These are phyloP conservation scores for Aspiorhynchus laticeps DNA, from an alignment of 2,113 vertebrate genomes.

Conservation along the genomic window DNA sequence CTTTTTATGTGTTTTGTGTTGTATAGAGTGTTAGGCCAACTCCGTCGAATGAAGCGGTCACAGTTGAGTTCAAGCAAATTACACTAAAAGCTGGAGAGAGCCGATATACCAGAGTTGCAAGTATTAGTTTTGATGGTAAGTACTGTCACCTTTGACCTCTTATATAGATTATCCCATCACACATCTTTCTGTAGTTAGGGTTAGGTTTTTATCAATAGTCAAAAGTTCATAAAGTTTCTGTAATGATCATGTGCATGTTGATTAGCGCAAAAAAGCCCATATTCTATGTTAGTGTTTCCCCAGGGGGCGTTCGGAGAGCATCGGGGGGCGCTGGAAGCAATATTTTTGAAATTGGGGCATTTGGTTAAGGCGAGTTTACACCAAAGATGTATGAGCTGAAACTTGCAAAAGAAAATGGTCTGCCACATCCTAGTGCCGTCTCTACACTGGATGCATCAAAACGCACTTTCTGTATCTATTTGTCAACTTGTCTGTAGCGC, in stretches of 20 bases:
- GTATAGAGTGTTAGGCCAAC: constrained; percentile 92
- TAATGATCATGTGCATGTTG: not conserved
- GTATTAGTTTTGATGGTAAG: constrained; percentile 96
- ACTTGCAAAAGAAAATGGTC: too few relatives aligned
- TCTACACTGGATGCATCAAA: too few relatives aligned
- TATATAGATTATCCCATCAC: not conserved
- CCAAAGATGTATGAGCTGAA: too few relatives aligned
- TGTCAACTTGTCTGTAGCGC: too few relatives aligned
- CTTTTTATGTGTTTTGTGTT: constrained; percentile 22
- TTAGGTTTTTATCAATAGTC: not conserved
- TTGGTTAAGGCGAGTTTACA: too few relatives aligned
- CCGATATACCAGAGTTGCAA: constrained; percentile 98
- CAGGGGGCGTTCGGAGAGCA: too few relatives aligned
- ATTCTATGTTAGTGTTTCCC: too few relatives aligned
- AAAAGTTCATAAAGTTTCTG: not conserved
- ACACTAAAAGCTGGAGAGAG: constrained; percentile 95
- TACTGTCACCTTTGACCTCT: not conserved
- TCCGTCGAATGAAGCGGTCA: constrained; percentile 93
- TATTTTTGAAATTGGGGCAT: too few relatives aligned
- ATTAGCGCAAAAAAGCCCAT: not conserved
- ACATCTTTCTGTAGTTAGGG: not conserved
- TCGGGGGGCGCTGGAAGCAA: too few relatives aligned
- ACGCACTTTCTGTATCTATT: too few relatives aligned
- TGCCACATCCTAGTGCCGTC: too few relatives aligned
- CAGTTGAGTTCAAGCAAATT: constrained; percentile 92